phyloP scores from a whole-genome alignment of 1,140 invertebrate genomes.

The Drosophila quadrilineata region DNA sequence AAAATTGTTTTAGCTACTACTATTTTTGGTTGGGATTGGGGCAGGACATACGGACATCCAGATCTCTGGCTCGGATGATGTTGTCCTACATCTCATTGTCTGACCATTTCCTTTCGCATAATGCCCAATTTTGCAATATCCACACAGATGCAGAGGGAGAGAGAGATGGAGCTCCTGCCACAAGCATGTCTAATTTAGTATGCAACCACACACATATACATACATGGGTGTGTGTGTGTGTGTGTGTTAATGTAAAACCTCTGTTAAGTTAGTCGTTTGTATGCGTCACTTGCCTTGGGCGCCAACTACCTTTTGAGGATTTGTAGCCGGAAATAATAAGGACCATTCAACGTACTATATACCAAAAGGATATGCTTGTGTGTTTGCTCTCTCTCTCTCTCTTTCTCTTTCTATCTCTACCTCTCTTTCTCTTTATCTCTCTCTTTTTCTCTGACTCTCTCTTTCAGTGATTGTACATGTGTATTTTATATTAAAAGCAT shows the following conservation, averaged over 20 bases:
- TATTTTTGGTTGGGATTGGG: slow-evolving; percentile 13
- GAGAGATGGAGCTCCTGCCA: not conserved
- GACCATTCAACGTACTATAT: slow-evolving; percentile 21
- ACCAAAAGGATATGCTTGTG: not conserved
- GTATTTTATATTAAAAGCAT: slow-evolving; percentile 27
- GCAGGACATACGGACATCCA: too few relatives aligned
- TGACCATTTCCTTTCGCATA: slow-evolving; percentile 21
- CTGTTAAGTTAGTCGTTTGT: slow-evolving; percentile 35
- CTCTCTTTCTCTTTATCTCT: not conserved
- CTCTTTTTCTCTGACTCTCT: not conserved
- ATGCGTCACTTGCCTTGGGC: slow-evolving; percentile 30
- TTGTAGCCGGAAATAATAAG: slow-evolving; percentile 34
- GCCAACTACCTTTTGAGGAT: slow-evolving; percentile 31
- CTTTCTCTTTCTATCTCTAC: not conserved
- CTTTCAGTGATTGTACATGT: slow-evolving; percentile 3
- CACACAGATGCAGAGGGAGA: not conserved
- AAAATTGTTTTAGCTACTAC: slow-evolving; percentile 31
- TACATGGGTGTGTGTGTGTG: not conserved
- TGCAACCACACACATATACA: slow-evolving; percentile 2
- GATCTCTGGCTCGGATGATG: not conserved
- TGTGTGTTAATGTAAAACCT: slow-evolving; percentile 23
- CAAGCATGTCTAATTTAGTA: slow-evolving; percentile 27
- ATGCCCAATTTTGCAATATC: slow-evolving; percentile 28
- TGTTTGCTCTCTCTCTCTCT: not conserved
- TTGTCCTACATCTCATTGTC: slow-evolving; percentile 24